These are phyloP conservation scores for Blennius ocellaris DNA, from an alignment of 2,113 vertebrate genomes.

Conservation along the genomic window DNA sequence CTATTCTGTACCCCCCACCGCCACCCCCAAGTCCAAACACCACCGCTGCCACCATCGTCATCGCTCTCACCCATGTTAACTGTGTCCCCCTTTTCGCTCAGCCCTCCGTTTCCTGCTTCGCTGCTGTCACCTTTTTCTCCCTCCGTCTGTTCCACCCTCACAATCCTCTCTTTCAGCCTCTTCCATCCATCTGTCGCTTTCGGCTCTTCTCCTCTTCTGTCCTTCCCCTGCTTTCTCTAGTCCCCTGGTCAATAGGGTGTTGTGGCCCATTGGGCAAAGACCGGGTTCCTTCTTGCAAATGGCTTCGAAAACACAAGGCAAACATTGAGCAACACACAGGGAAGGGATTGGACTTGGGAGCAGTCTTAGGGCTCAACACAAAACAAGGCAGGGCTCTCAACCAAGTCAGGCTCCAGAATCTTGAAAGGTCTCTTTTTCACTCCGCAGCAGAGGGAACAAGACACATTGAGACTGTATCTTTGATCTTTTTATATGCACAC, in stretches of 20 bases:
- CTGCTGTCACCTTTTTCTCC: conserved; percentile 67
- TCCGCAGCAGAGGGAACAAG: not conserved
- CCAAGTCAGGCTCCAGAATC: conserved; percentile 15
- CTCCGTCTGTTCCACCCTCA: conserved; percentile 67
- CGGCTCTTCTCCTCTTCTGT: conserved; percentile 56
- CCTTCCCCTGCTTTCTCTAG: conserved; percentile 54
- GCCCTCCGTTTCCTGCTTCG: conserved; percentile 43
- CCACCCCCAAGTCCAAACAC: not conserved
- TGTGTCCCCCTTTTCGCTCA: conserved; percentile 48
- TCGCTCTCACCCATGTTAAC: conserved; percentile 59
- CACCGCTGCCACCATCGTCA: conserved; percentile 13
- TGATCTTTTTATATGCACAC: conserved; percentile 18
- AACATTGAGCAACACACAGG: conserved; percentile 56
- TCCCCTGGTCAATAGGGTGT: conserved; percentile 61
- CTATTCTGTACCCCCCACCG: conserved; percentile 31
- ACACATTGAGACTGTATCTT: conserved; percentile 25
- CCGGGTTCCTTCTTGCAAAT: conserved; percentile 56
- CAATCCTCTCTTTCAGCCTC: conserved; percentile 71
- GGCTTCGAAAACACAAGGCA: conserved; percentile 48
- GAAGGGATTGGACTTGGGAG: conserved; percentile 42
- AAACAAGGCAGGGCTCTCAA: conserved; percentile 48
- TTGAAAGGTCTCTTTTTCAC: conserved; percentile 42
- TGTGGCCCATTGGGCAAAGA: conserved; percentile 61
- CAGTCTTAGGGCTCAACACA: conserved; percentile 39
- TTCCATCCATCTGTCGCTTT: conserved; percentile 76